Evolutionary conservation across 1,140 invertebrate genomes (phyloP), one percentile per base, ranked within the genome.

Genomic region (Thaumatotibia leucotreta): DNA sequence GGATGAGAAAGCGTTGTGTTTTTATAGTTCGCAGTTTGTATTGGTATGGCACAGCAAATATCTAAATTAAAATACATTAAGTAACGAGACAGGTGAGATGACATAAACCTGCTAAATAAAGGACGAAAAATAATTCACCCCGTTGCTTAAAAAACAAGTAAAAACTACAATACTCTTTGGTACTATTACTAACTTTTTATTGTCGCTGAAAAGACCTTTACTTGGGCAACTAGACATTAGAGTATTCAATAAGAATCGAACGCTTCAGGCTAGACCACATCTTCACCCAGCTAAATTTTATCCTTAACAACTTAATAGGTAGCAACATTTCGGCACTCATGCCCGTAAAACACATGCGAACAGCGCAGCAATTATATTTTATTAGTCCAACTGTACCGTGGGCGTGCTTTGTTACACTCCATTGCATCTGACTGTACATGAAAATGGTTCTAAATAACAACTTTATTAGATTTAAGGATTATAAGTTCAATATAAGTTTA

Each of bases 361-460:
- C 23, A 14, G 33, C 63, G 52, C 33, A 23, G 63, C 63, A 64
- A 64, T 64, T 64, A 64, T 64, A 49, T 64, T 64, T 64, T 64
- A 64, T 64, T 64, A 64, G 63, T 50, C 14, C 33, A 11, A 32
- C 29, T 35, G 32, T 64, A 32, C 45, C 5, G 14, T 23, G 20
- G 5, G 52, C 52, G 52, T 58, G 52, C 24, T 58, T 20, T 29
- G 52, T n/a, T n/a, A n/a, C n/a, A n/a, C 52, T 58, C 52, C 17
- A 58, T 58, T 14, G 52, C 52, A 54, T 27, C 33, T 49, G 62
- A 32, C 17, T 32, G 27, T 58, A 58, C 52, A 5, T 52, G 64
- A 49, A 50, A 50, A 9, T 49, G 50, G 27, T 23, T 11, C 35
- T 65, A 54, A 50, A 45, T 45, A 45, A 45, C 31, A 31, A 45